phyloP scores from a whole-genome alignment of 2,113 vertebrate genomes.

The Leuciscus idus region DNA sequence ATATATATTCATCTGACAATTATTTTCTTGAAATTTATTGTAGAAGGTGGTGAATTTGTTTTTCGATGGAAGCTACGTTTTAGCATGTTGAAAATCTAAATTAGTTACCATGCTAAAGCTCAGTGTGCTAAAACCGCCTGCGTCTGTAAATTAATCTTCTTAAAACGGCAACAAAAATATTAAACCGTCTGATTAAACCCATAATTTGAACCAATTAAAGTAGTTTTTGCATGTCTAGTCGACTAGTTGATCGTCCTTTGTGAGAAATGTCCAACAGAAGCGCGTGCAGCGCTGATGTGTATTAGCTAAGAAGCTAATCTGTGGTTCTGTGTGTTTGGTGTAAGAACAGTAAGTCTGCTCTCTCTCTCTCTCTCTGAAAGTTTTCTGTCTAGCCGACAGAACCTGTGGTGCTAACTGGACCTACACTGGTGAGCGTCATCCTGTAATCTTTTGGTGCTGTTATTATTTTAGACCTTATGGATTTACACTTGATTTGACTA shows the following conservation, averaged over 20 bases:
- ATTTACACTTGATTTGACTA: constrained; percentile 63
- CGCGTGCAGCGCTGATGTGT: background rate
- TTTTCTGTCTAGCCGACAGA: constrained; percentile 33
- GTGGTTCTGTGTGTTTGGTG: background rate
- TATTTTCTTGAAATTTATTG: background rate
- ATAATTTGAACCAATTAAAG: background rate
- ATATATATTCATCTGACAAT: background rate
- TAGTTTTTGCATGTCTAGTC: background rate
- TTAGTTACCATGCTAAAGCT: background rate
- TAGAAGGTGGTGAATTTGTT: background rate
- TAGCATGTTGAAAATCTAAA: background rate
- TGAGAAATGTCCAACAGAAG: background rate
- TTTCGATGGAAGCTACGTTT: background rate
- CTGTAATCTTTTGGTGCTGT: constrained; percentile 55
- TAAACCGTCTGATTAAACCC: background rate
- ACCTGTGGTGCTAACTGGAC: constrained; percentile 62
- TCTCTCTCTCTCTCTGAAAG: background rate
- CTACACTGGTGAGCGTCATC: constrained; percentile 42
- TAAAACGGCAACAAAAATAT: background rate
- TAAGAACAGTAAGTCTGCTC: background rate
- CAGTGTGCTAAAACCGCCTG: background rate
- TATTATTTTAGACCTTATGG: constrained; percentile 58
- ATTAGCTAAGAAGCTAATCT: background rate
- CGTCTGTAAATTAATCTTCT: background rate
- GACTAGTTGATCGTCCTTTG: constrained; percentile 1